Conservation (phyloP, 1,140 invertebrate species). For the Chlorops oryzae region DNA sequence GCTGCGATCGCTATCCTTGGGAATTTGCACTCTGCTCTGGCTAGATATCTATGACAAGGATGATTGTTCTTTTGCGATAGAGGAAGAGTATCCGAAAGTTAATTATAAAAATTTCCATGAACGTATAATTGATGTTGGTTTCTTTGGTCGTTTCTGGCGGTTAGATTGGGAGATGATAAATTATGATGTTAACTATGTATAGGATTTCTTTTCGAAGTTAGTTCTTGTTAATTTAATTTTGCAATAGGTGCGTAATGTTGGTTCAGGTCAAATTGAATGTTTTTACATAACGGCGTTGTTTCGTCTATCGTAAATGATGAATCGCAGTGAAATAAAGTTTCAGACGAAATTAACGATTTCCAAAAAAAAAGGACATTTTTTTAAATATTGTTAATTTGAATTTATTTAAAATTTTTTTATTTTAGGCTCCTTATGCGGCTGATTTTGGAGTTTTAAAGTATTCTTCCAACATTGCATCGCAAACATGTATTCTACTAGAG, state of each 20-base stretch:
- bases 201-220: no score
- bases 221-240: no score
- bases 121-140: constrained; percentile 70
- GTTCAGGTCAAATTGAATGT: no score
- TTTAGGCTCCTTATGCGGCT: constrained; percentile 50
- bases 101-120: constrained; percentile 55
- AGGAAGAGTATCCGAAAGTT: constrained; percentile 66
- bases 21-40: constrained; percentile 70
- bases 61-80: constrained; percentile 63
- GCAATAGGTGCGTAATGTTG: no score
- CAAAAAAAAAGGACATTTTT: neutral
- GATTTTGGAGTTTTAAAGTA: constrained; percentile 45
- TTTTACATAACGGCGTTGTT: no score
- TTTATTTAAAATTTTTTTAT: neutral
- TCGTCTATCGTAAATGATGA: neutral
- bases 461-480: constrained; percentile 44
- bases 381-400: neutral
- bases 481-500: constrained; percentile 48
- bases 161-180: constrained; percentile 64
- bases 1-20: constrained; percentile 60
- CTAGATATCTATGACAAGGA: constrained; percentile 59
- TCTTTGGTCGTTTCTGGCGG: constrained; percentile 68
- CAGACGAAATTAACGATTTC: neutral
- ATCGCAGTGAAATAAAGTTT: neutral
- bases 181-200: constrained; percentile 67